Evolutionary conservation across 2,797 vertebrate genomes (phyloP).

Genomic region (Bradypodion ventrale): DNA sequence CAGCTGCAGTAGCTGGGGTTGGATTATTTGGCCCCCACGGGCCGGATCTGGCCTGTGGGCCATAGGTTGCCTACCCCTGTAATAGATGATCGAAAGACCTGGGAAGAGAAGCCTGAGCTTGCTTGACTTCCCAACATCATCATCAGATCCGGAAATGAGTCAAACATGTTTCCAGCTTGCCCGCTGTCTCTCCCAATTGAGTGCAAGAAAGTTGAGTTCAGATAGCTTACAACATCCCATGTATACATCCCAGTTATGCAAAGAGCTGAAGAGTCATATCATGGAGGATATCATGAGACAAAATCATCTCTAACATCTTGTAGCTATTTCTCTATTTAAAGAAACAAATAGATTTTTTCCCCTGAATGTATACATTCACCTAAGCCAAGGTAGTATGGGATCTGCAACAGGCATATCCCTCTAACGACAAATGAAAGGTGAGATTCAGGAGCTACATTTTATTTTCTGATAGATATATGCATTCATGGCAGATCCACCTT

Average conservation of each 20-base stretch:
- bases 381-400: not conserved
- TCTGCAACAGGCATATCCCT: not conserved
- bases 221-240: slow-evolving; percentile 45
- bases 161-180: not conserved
- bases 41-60: too few species aligned
- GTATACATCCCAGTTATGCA: not conserved
- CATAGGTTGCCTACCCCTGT: too few species aligned
- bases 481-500: not conserved
- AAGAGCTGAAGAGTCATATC: not conserved
- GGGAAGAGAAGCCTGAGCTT: not conserved
- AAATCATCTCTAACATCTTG: slow-evolving; percentile 3
- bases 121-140: not conserved
- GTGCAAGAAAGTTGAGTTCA: slow-evolving; percentile 37
- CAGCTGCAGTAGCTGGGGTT: too few species aligned
- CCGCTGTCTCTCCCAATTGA: too few species aligned
- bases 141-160: slow-evolving; percentile 45
- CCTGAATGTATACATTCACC: not conserved
- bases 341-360: not conserved
- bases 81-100: not conserved
- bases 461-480: not conserved
- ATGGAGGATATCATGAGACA: not conserved
- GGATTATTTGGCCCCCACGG: too few species aligned
- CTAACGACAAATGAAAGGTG: too few species aligned
- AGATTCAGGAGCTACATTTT: not conserved
- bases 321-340: not conserved